Evolutionary conservation across 2,888 invertebrate genomes (phyloP).

Genomic region (Drosophila crucigera): DNA sequence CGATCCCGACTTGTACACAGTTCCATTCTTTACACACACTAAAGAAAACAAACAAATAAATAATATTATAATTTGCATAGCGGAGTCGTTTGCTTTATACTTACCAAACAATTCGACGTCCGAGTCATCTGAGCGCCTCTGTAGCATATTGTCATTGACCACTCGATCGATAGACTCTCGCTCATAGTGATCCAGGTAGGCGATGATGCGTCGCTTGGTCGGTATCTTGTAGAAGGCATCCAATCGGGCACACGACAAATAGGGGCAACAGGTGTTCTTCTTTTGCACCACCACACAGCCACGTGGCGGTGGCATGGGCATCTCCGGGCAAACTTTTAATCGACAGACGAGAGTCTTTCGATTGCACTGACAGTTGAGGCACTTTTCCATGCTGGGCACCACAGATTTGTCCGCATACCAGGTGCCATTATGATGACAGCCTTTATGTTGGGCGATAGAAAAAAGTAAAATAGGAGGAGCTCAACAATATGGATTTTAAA

Average conservation of each 20-base stretch:
- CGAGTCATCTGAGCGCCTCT: constrained; percentile 83
- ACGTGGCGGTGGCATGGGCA: constrained; percentile 91
- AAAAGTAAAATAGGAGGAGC: neutral
- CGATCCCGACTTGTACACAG: constrained; percentile 86
- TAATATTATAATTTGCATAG: neutral
- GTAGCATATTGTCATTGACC: constrained; percentile 83
- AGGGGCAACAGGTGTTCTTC: constrained; percentile 91
- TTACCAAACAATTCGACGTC: constrained; percentile 81
- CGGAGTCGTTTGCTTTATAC: constrained; percentile 8
- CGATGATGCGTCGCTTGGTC: constrained; percentile 82
- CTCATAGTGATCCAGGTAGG: constrained; percentile 84
- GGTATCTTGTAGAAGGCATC: constrained; percentile 82
- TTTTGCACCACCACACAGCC: constrained; percentile 90
- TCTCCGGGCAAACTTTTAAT: constrained; percentile 90
- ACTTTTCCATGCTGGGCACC: constrained; percentile 90
- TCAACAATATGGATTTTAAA: neutral
- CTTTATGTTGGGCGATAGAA: constrained; percentile 80
- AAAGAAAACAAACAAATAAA: neutral
- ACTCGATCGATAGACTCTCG: constrained; percentile 84
- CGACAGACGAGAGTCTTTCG: constrained; percentile 91
- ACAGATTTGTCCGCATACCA: constrained; percentile 89
- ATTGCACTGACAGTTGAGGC: constrained; percentile 91
- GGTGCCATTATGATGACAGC: constrained; percentile 91
- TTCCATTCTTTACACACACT: constrained; percentile 84
- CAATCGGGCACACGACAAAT: constrained; percentile 90